phyloP scores from a whole-genome alignment of 35 echinoderm and acorn worm genomes.

The Apostichopus parvimensis region DNA sequence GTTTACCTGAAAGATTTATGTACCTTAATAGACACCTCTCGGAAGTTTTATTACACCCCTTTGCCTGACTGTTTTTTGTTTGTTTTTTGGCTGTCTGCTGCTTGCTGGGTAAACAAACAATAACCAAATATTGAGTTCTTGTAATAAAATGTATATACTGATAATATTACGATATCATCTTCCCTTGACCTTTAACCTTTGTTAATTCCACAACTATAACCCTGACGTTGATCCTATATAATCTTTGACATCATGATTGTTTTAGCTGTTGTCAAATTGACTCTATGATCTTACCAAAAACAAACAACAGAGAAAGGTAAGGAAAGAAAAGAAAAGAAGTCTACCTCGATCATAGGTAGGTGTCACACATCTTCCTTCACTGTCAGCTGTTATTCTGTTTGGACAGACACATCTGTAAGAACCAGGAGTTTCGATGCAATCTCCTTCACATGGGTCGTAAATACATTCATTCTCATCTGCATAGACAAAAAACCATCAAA shows the following conservation, averaged over 20 bases:
- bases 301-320: no score
- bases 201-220: neutral
- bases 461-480: constrained; percentile 29
- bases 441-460: constrained; percentile 9
- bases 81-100: no score
- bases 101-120: no score
- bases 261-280: neutral
- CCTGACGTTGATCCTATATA: neutral
- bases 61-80: no score
- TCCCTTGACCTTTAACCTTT: no score
- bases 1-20: no score
- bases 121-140: no score
- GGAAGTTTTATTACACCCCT: no score
- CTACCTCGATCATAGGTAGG: neutral
- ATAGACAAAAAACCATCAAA: neutral
- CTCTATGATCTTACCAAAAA: neutral
- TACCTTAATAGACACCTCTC: no score
- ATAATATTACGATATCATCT: no score
- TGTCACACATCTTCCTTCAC: neutral
- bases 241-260: neutral
- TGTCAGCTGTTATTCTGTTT: neutral
- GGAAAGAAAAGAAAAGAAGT: neutral
- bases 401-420: constrained; percentile 13
- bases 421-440: constrained; percentile 12
- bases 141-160: no score